Conservation (phyloP, 2,888 invertebrate genomes). For the Caenorhabditis sp. region DNA sequence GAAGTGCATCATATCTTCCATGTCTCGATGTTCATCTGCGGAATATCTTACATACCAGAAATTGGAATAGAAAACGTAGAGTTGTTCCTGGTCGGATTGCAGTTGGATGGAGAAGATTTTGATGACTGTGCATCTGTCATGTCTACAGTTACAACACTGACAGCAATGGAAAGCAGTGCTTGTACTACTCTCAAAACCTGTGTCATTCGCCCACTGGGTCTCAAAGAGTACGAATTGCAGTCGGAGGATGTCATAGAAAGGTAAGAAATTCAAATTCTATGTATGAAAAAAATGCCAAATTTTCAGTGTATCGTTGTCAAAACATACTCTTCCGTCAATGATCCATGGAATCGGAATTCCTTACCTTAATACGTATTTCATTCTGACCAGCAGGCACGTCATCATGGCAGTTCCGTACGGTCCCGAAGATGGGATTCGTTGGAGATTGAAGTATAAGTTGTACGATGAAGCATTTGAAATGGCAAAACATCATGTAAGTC, state of each 20-base stretch:
- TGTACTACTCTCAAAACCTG: slow-evolving; percentile 62
- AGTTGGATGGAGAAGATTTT: slow-evolving; percentile 69
- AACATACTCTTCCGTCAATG: slow-evolving; percentile 63
- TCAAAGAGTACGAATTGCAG: slow-evolving; percentile 65
- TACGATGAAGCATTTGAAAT: slow-evolving; percentile 76
- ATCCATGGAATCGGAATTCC: slow-evolving; percentile 69
- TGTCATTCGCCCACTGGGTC: slow-evolving; percentile 63
- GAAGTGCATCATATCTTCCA: slow-evolving; percentile 70
- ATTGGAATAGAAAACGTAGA: slow-evolving; percentile 70
- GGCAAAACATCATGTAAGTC: slow-evolving; percentile 68
- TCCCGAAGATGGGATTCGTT: slow-evolving; percentile 77
- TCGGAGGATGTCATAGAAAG: slow-evolving; percentile 64
- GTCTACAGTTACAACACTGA: slow-evolving; percentile 52
- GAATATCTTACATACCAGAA: slow-evolving; percentile 74
- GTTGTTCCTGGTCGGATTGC: slow-evolving; percentile 77
- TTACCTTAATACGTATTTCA: slow-evolving; percentile 75
- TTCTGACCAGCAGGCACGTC: slow-evolving; percentile 74
- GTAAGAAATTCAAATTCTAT: slow-evolving; percentile 31
- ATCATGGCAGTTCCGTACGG: slow-evolving; percentile 81
- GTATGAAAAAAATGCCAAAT: not conserved
- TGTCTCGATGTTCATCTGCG: slow-evolving; percentile 72
- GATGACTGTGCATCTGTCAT: slow-evolving; percentile 68
- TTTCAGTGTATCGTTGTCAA: slow-evolving; percentile 56
- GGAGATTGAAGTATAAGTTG: slow-evolving; percentile 79
- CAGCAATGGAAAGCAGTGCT: slow-evolving; percentile 48